These are phyloP conservation scores for Nymphicus hollandicus DNA, from an alignment of 2,113 vertebrate species.

Conservation along the genomic window DNA sequence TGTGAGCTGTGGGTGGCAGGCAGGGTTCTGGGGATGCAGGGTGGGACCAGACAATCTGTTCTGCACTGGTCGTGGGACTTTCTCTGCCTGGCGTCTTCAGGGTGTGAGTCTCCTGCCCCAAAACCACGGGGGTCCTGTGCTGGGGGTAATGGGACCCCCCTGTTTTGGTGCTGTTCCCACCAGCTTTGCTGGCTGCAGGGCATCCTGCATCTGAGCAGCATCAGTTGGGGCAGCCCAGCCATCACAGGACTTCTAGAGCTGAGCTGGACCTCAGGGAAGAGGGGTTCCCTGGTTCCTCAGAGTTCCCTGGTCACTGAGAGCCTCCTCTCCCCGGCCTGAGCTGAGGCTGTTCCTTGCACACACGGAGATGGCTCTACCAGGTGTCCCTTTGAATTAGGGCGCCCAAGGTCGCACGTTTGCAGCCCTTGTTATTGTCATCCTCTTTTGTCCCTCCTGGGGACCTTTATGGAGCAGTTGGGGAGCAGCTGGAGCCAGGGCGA, in stretches of 20 bases:
- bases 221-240: neutral
- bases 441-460: neutral
- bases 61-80: neutral
- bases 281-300: neutral
- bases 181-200: neutral
- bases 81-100: neutral
- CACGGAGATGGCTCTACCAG: slow-evolving; percentile 24
- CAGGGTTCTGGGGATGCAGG: neutral
- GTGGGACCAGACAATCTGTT: neutral
- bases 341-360: neutral
- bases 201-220: neutral
- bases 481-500: neutral
- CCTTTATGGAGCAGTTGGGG: neutral
- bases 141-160: neutral
- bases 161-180: neutral
- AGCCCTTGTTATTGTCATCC: slow-evolving; percentile 10
- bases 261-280: neutral
- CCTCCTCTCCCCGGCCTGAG: neutral
- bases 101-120: neutral
- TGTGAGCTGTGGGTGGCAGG: neutral
- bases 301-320: neutral
- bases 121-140: neutral
- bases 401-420: neutral
- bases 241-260: neutral
- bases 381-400: slow-evolving; percentile 9